Conservation (phyloP, 2,888 invertebrate species). For the Lordiphosa andalusiaca region DNA sequence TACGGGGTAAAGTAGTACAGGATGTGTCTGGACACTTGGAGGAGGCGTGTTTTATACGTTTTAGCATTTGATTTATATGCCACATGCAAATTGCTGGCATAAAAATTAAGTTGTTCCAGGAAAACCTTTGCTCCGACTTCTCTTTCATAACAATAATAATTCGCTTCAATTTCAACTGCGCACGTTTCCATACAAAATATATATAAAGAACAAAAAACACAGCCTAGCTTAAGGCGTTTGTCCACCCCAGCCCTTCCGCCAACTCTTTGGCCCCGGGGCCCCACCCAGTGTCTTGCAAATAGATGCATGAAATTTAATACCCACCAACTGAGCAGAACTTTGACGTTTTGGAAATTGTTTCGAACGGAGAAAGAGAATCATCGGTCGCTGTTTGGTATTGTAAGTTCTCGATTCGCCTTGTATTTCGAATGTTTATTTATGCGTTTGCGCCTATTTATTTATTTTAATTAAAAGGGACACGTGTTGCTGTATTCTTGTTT, state of each 20-base stretch:
- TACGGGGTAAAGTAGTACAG: conserved; percentile 20
- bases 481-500: conserved; percentile 70
- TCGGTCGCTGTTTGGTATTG: conserved; percentile 29
- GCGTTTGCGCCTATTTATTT: conserved; percentile 64
- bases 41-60: conserved; percentile 56
- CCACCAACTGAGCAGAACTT: too few species aligned
- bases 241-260: conserved; percentile 10
- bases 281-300: conserved; percentile 30
- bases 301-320: conserved; percentile 72
- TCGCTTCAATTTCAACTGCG: conserved; percentile 68
- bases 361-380: conserved; percentile 7
- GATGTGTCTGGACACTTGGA: conserved; percentile 21
- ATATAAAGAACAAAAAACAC: conserved; percentile 21
- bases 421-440: too few species aligned
- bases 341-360: conserved; percentile 21
- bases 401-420: conserved; percentile 29
- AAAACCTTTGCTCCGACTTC: conserved; percentile 62
- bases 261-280: conserved; percentile 51
- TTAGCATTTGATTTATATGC: conserved; percentile 70
- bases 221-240: conserved; percentile 30
- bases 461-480: conserved; percentile 72
- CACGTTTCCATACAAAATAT: conserved; percentile 50
- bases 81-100: conserved; percentile 65
- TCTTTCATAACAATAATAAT: conserved; percentile 63
- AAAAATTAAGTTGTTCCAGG: conserved; percentile 63